A percentile compares a stretch with the other conserved stretches of the same genome.
phyloP scores from a whole-genome alignment of 2,113 vertebrate genomes.

The Salvelinus sp. region DNA sequence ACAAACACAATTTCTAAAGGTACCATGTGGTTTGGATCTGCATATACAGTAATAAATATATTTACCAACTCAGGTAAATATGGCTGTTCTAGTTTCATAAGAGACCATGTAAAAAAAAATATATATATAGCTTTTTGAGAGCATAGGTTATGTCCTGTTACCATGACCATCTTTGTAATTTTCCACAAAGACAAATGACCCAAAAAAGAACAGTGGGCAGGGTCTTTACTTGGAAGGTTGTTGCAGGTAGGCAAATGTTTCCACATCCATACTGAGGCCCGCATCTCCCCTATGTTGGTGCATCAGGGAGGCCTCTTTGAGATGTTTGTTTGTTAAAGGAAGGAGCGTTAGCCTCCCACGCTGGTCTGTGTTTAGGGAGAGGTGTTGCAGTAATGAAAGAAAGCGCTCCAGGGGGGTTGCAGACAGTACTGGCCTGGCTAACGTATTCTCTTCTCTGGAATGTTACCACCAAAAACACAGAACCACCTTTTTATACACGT shows the following conservation, averaged over 20 bases:
- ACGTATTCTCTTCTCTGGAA: neutral
- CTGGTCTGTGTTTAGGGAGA: conserved; percentile 56
- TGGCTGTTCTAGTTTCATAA: neutral
- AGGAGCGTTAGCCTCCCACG: conserved; percentile 52
- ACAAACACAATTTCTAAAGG: too few relatives aligned
- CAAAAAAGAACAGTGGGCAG: neutral
- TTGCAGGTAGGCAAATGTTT: conserved; percentile 21
- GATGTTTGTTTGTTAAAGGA: conserved; percentile 56
- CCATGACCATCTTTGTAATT: neutral
- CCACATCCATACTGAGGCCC: conserved; percentile 15
- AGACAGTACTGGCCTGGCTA: conserved; percentile 8
- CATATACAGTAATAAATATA: too few relatives aligned
- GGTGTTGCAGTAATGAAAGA: conserved; percentile 38
- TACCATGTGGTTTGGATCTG: too few relatives aligned
- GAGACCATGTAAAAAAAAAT: neutral
- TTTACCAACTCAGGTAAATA: neutral
- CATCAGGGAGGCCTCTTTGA: conserved; percentile 43
- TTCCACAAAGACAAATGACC: neutral
- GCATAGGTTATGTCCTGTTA: conserved; percentile 11
- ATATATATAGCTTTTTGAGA: neutral
- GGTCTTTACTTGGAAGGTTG: neutral
- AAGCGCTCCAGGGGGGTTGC: conserved; percentile 45
- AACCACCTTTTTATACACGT: too few relatives aligned
- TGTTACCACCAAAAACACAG: too few relatives aligned
- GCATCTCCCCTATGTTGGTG: conserved; percentile 46